Evolutionary conservation across 1,140 invertebrate species (phyloP).

Genomic region (Archegozetes longisetosus): DNA sequence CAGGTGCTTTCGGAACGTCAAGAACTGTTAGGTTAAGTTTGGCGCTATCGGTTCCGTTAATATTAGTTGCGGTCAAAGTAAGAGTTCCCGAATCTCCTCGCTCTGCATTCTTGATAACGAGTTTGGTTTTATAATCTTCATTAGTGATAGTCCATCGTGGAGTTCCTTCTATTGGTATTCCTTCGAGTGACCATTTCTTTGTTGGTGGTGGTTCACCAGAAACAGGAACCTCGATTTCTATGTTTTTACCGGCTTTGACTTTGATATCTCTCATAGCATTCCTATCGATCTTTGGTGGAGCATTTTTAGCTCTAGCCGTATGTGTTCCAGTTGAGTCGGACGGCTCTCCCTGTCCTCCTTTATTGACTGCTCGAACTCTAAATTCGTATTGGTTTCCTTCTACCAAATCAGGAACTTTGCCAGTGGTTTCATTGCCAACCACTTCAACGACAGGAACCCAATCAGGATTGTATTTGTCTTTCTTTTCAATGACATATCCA

Average conservation of each 20-base stretch:
- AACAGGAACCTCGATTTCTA: conserved; percentile 79
- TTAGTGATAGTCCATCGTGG: conserved; percentile 68
- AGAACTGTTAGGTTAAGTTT: conserved; percentile 66
- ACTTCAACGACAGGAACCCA: conserved; percentile 61
- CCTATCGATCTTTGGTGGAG: conserved; percentile 45
- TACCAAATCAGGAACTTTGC: conserved; percentile 64
- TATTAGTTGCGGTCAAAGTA: conserved; percentile 69
- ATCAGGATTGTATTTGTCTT: conserved; percentile 66
- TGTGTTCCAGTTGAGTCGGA: conserved; percentile 31
- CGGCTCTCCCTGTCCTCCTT: conserved; percentile 76
- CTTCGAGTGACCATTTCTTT: conserved; percentile 53
- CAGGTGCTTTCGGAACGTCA: conserved; percentile 39
- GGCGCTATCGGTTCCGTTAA: conserved; percentile 76
- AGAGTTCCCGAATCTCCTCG: conserved; percentile 84
- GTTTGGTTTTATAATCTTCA: conserved; percentile 61
- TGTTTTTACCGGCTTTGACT: conserved; percentile 70
- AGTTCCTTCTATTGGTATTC: conserved; percentile 41
- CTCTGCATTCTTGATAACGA: conserved; percentile 68
- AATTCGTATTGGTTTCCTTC: conserved; percentile 85
- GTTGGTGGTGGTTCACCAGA: conserved; percentile 92
- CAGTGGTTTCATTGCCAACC: conserved; percentile 57
- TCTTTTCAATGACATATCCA: conserved; percentile 87
- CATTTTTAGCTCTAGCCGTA: conserved; percentile 9
- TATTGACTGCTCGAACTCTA: conserved; percentile 77
- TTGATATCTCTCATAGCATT: conserved; percentile 69